Base-by-base conservation (phyloP, 2,888 invertebrate species). In the Erpobdella octoculata region DNA sequence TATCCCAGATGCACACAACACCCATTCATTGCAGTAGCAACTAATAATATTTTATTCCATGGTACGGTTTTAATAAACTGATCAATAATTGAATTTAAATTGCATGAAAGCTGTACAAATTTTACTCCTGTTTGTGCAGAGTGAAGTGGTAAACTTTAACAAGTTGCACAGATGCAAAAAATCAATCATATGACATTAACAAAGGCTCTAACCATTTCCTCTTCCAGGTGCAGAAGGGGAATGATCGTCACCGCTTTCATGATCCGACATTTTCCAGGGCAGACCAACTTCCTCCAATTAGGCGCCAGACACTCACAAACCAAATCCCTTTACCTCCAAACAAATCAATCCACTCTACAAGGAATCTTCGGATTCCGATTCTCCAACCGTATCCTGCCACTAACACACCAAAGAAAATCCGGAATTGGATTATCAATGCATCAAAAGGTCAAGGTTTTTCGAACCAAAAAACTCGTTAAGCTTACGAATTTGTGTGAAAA, bases 211-310 rank as follows among this genome's bases (percentile, higher is more conserved):
- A 53, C 53, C 53, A 15, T 53, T 53, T 53, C 53, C 53, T n/a
- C 28, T 53, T 53, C 53, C 53, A 15, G 53, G 53, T 53, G 53
- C 53, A 53, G 53, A 53, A 25, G 53, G 53, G 28, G 53, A 53
- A n/a, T 79, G 80, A 77, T 83, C 83, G 78, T 82, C 83, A 78
- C 81, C 82, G 77, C 79, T 80, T 79, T 83, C 83, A 75, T 81
- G 80, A 78, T 83, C 83, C 82, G 83, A 83, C 83, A 83, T 83
- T 80, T 79, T 80, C 79, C 78, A 77, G 76, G 77, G 33, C 46
- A 48, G 48, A 48, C 46, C 25, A 28, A 69, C 46, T 48, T 35
- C 15, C 35, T n/a, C 21, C 35, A 58, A 48, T 46, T 31, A 58
- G 35, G 1, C 69, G n/a, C 31, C n/a, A 28, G 48, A 46, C 25